A percentile compares a stretch with the other conserved stretches of the same genome.
Evolutionary conservation across 2,113 vertebrate species (phyloP).

Genomic region (Corydoras sp.): DNA sequence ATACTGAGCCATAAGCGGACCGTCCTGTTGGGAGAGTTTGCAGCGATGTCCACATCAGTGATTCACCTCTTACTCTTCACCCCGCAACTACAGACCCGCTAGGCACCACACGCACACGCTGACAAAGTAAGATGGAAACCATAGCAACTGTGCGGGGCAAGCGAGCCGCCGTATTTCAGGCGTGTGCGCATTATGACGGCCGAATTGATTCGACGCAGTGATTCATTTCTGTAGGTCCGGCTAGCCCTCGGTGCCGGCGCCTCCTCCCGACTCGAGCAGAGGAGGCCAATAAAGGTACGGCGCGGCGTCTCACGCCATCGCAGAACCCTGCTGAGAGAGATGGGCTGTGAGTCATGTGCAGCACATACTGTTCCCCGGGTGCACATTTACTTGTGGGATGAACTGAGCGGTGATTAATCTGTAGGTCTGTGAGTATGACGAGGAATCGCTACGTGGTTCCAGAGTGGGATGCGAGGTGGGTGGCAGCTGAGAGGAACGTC

Average conservation of each 20-base stretch:
- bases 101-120: slow-evolving; percentile 29
- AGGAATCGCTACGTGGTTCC: slow-evolving; percentile 22
- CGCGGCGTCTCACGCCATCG: slow-evolving; percentile 13
- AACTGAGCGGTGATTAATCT: slow-evolving; percentile 17
- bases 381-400: background rate
- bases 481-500: slow-evolving; percentile 24
- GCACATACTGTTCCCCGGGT: slow-evolving; percentile 28
- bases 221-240: slow-evolving; percentile 39
- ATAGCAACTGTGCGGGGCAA: slow-evolving; percentile 46
- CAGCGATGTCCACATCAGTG: background rate
- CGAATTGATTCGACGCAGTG: slow-evolving; percentile 39
- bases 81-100: background rate
- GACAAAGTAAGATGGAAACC: slow-evolving; percentile 48
- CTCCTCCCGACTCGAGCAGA: slow-evolving; percentile 32
- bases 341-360: slow-evolving; percentile 30
- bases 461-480: slow-evolving; percentile 30
- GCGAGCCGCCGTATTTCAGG: slow-evolving; percentile 28
- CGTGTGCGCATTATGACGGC: slow-evolving; percentile 22
- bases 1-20: background rate
- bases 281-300: slow-evolving; percentile 24
- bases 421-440: background rate
- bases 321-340: background rate
- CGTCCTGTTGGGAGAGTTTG: background rate
- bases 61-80: slow-evolving; percentile 3
- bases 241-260: slow-evolving; percentile 32